These are phyloP conservation scores for Nannoperca obscura DNA, from an alignment of 2,797 vertebrate species.

Conservation along the genomic window DNA sequence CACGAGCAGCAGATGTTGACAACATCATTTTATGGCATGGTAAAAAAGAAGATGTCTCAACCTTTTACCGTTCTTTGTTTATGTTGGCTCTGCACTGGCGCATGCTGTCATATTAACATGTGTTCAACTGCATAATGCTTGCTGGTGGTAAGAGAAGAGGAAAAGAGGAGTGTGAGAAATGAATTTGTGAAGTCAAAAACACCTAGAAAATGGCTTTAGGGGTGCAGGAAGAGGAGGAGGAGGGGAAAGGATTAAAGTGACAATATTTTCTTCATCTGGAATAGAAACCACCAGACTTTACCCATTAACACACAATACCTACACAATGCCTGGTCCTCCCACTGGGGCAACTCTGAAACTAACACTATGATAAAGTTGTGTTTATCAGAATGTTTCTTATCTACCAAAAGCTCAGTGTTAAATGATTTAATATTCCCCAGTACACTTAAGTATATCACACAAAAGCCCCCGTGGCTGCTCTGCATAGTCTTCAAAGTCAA, in stretches of 20 bases:
- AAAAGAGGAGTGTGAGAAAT: slow-evolving; percentile 18
- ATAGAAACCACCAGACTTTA: neutral
- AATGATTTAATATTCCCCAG: neutral
- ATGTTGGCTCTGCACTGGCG: slow-evolving; percentile 34
- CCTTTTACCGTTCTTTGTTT: slow-evolving; percentile 24
- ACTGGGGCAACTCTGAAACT: neutral
- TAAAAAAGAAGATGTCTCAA: slow-evolving; percentile 4
- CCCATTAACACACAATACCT: neutral
- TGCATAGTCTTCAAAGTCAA: neutral
- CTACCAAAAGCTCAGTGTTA: neutral
- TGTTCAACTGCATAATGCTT: slow-evolving; percentile 33
- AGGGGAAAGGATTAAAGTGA: neutral
- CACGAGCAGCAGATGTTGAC: slow-evolving; percentile 24
- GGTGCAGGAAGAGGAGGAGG: neutral
- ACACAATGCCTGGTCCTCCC: neutral
- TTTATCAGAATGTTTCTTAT: neutral
- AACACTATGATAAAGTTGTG: neutral
- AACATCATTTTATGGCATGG: slow-evolving; percentile 21
- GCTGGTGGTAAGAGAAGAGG: neutral
- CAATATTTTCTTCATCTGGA: neutral
- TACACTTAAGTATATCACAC: neutral
- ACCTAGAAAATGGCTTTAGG: slow-evolving; percentile 1
- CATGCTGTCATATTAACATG: slow-evolving; percentile 37
- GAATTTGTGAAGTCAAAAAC: slow-evolving; percentile 32
- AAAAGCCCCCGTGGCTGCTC: neutral